phyloP scores from a whole-genome alignment of 2,113 vertebrate species.

The Actenoides hombroni region DNA sequence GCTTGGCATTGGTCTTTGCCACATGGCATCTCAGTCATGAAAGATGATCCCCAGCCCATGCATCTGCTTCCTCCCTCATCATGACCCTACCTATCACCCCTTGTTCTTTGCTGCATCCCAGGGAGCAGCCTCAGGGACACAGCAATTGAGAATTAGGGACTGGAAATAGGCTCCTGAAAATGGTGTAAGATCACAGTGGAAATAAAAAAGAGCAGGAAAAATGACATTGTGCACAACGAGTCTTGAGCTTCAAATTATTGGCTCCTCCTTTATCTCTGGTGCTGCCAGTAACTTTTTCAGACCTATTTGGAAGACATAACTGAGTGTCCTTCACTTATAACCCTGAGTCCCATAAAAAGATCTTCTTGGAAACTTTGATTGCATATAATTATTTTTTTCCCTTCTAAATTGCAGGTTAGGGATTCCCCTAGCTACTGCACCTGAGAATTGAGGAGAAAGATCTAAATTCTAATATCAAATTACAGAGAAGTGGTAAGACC shows the following conservation, averaged over 20 bases:
- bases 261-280: neutral
- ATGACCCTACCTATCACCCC: neutral
- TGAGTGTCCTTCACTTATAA: neutral
- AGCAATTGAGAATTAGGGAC: fast-evolving
- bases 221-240: fast-evolving
- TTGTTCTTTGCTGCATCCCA: neutral
- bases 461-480: conserved; percentile 8
- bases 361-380: neutral
- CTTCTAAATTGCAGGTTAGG: neutral
- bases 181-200: fast-evolving
- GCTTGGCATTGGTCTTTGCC: neutral
- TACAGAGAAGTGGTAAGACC: neutral
- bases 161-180: neutral
- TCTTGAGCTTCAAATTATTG: neutral
- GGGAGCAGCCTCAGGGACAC: neutral
- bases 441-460: neutral
- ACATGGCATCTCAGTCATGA: fast-evolving
- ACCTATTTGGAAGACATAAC: neutral
- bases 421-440: neutral
- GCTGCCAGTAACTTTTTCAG: neutral
- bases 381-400: neutral
- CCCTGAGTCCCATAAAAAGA: neutral
- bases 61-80: neutral
- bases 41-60: neutral
- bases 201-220: neutral